Evolutionary conservation across 2,797 vertebrate genomes (phyloP).

Genomic region (Gymnoscopelus microlampas): DNA sequence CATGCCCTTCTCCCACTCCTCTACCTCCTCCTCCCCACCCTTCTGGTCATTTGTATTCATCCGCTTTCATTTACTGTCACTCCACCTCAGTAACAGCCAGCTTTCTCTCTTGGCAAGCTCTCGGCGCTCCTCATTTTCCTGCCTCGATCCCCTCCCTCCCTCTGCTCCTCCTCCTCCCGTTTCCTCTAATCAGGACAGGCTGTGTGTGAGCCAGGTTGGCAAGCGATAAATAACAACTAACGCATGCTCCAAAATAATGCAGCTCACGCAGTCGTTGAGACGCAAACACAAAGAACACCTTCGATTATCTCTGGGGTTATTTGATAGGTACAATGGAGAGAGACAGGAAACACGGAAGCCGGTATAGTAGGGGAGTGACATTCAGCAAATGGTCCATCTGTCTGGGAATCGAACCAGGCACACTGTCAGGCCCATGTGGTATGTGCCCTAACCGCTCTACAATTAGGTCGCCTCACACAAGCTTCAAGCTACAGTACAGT

Average conservation of each 20-base stretch:
- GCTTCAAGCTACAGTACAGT: conserved; percentile 5
- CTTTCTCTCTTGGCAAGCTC: conserved; percentile 57
- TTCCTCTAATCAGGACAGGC: conserved; percentile 51
- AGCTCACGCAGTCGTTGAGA: conserved; percentile 16
- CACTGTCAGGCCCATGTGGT: too few species aligned
- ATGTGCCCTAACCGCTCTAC: too few species aligned
- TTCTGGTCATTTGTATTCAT: conserved; percentile 75
- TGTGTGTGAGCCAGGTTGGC: conserved; percentile 27
- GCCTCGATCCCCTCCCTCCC: conserved; percentile 29
- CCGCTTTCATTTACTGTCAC: conserved; percentile 72
- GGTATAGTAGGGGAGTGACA: too few species aligned
- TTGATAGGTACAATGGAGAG: too few species aligned
- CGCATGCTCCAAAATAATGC: conserved; percentile 45
- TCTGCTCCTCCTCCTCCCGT: conserved; percentile 27
- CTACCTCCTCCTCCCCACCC: conserved; percentile 43
- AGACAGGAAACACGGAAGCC: background rate
- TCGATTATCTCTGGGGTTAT: too few species aligned
- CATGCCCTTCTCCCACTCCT: conserved; percentile 23
- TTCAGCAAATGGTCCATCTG: too few species aligned
- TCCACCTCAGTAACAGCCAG: conserved; percentile 55
- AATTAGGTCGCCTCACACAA: conserved; percentile 5
- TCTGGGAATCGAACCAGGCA: too few species aligned
- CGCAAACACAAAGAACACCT: conserved; percentile 23
- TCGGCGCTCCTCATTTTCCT: conserved; percentile 36
- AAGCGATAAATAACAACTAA: conserved; percentile 41